phyloP scores from a whole-genome alignment of 2,888 invertebrate genomes.

The Xestia rhomboidea region DNA sequence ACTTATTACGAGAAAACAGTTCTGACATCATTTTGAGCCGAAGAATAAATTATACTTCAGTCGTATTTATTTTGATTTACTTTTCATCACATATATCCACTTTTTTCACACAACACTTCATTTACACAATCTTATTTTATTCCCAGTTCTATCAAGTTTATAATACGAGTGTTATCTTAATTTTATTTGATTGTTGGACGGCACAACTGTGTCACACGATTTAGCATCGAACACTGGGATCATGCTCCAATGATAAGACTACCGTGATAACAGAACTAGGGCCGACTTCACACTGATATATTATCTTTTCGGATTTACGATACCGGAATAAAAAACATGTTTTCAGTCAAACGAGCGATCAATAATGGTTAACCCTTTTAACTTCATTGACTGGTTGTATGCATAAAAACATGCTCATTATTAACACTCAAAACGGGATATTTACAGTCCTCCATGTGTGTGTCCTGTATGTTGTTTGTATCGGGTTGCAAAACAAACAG shows the following conservation, averaged over 20 bases:
- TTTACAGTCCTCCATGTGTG: too few species aligned
- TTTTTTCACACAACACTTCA: constrained; percentile 8
- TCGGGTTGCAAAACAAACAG: too few species aligned
- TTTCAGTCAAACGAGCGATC: constrained; percentile 6
- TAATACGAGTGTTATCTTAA: constrained; percentile 13
- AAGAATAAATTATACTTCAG: neutral
- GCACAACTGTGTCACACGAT: constrained; percentile 52
- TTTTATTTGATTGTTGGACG: neutral
- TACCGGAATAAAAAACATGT: constrained; percentile 19
- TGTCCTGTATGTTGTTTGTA: too few species aligned
- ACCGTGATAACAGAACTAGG: constrained; percentile 50
- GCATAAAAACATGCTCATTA: neutral
- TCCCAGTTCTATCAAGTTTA: constrained; percentile 9
- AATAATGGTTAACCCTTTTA: neutral
- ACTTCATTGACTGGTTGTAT: constrained; percentile 2
- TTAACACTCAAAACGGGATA: too few species aligned
- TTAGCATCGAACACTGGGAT: constrained; percentile 39
- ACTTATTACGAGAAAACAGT: constrained; percentile 2
- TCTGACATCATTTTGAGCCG: neutral
- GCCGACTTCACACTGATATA: constrained; percentile 44
- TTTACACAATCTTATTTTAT: neutral
- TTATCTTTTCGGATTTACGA: constrained; percentile 31
- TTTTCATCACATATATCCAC: neutral
- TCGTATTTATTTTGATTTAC: neutral
- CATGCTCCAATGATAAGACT: constrained; percentile 49